A percentile compares a stretch with the other conserved stretches of the same genome.
phyloP scores from a whole-genome alignment of 2,113 vertebrate genomes.

The Mastomys natalensis region DNA sequence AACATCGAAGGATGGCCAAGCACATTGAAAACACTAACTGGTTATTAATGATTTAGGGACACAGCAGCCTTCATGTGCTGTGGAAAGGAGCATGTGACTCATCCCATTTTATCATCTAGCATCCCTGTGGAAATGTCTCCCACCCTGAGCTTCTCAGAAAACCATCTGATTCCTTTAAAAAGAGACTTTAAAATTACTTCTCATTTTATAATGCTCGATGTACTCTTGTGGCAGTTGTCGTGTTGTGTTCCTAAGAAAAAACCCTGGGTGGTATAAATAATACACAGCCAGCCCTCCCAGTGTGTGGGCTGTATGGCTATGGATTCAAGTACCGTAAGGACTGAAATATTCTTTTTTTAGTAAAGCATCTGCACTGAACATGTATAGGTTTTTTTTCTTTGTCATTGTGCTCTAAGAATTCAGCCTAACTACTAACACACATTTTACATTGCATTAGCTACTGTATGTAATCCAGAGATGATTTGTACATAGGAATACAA shows the following conservation, averaged over 20 bases:
- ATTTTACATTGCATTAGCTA: neutral
- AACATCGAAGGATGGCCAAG: slow-evolving; percentile 67
- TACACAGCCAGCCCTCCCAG: neutral
- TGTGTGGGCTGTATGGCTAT: neutral
- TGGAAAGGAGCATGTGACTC: neutral
- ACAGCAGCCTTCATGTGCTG: slow-evolving; percentile 3
- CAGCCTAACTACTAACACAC: neutral
- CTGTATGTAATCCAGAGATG: neutral
- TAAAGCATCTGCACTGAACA: neutral
- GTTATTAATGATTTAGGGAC: slow-evolving; percentile 75
- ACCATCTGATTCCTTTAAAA: slow-evolving; percentile 54
- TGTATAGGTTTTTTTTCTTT: neutral
- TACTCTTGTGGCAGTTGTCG: slow-evolving; percentile 28
- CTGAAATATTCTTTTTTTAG: neutral
- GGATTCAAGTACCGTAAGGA: neutral
- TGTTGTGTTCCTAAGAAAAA: slow-evolving; percentile 23
- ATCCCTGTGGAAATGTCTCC: slow-evolving; percentile 1
- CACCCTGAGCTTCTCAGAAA: slow-evolving; percentile 39
- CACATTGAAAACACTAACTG: slow-evolving; percentile 67
- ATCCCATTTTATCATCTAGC: slow-evolving; percentile 53
- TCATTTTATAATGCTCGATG: slow-evolving; percentile 40
- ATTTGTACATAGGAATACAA: neutral
- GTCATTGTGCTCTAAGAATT: neutral
- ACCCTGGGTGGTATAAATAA: neutral
- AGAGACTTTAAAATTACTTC: slow-evolving; percentile 18